Base-by-base conservation (phyloP, 2,888 invertebrate genomes). In the Acrocera orbiculus region DNA sequence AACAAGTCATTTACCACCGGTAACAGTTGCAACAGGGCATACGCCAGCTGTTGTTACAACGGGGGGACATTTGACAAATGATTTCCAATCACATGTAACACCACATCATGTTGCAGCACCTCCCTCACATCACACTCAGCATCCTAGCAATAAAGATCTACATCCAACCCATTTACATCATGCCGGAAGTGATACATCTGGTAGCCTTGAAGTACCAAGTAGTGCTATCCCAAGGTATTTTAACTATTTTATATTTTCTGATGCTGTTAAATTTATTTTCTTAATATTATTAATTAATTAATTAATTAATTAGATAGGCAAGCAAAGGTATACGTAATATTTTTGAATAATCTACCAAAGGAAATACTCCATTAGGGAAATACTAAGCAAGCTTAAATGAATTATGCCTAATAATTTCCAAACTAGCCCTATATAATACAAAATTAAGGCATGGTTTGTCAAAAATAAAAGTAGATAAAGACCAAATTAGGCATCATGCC, bases 51-150 rank as follows among this genome's bases (percentile, higher is more conserved):
- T 37, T 29, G 44, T 40, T 39, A 47, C 42, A 20, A 37, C 36
- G 27, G 36, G 30, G 23, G 54, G 56, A 36, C 62, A 62, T 41
- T 66, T 66, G 44, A 62, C 63, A 47, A 57, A 59, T 37, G 63
- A 66, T 30, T 46, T 43, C 32, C 27, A 36, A 7, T 43, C 40
- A 15, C 45, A 48, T 14, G 46, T 54, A 41, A 35, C 52, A 43
- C 45, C 53, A 55, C 54, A 59, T 45, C 49, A 51, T 43, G 52
- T 53, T 47, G 48, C 45, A 33, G 44, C 38, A 22, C 47, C 47
- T 43, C 44, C 19, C 10, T 27, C 22, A 10, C 41, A 33, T 39
- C 44, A 38, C 39, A 42, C 37, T 5, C 37, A 37, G 4, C 56
- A 63, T 40, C 36, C 35, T 10, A 39, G 36, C 27, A 28, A 22